Conservation (phyloP, 2,113 vertebrate species). For the Oryzias curvinotus region DNA sequence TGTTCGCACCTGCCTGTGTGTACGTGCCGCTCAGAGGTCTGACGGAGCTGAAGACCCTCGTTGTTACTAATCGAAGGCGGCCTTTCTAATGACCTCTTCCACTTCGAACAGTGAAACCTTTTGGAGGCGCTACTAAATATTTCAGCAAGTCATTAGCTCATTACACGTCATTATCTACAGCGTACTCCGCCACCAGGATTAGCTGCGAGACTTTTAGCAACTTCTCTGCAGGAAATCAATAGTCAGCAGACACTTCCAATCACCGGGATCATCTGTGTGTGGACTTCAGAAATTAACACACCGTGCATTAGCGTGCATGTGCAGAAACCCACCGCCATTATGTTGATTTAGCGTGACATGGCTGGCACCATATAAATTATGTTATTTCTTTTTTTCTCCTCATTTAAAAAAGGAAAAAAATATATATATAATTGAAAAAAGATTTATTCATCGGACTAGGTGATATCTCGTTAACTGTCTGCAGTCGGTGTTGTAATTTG, state of each 20-base stretch:
- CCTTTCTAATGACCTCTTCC: slow-evolving; percentile 65
- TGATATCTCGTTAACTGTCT: too few species aligned
- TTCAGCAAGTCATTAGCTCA: slow-evolving; percentile 82
- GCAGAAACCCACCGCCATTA: not conserved
- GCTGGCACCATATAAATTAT: not conserved
- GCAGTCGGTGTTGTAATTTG: too few species aligned
- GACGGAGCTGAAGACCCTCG: slow-evolving; percentile 50
- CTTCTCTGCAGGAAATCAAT: slow-evolving; percentile 77
- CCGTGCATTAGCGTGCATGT: not conserved
- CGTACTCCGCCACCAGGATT: slow-evolving; percentile 69
- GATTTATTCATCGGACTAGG: too few species aligned
- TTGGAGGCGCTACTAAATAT: slow-evolving; percentile 79
- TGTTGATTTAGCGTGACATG: not conserved
- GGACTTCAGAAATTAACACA: slow-evolving; percentile 49
- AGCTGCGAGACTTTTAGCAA: slow-evolving; percentile 73
- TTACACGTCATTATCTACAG: slow-evolving; percentile 78
- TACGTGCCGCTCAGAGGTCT: slow-evolving; percentile 36
- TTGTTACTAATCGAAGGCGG: slow-evolving; percentile 73
- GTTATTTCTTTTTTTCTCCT: not conserved
- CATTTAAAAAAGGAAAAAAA: not conserved
- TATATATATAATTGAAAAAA: too few species aligned
- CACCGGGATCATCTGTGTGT: slow-evolving; percentile 46
- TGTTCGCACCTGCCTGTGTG: slow-evolving; percentile 35
- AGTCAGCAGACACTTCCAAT: slow-evolving; percentile 71
- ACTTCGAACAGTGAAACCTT: slow-evolving; percentile 67